A percentile compares a stretch with the other conserved stretches of the same genome.
Conservation (phyloP, 2,797 vertebrate species). For the Cyprinella venusta region DNA sequence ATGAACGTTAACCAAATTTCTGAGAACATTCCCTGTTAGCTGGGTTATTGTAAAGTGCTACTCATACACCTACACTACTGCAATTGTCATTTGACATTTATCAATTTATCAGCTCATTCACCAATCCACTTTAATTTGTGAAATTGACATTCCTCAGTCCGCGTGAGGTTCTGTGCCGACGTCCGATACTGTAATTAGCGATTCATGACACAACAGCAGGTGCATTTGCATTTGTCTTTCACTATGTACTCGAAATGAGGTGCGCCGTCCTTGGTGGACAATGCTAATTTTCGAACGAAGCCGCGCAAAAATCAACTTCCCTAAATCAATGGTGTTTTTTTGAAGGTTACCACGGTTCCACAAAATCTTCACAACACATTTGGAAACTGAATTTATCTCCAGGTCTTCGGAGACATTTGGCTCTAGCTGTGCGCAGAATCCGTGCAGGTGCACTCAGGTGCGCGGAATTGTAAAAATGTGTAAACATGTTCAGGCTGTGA, state of each 20-base stretch:
- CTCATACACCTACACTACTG: neutral
- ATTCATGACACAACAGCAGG: conserved; percentile 20
- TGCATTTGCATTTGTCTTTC: conserved; percentile 45
- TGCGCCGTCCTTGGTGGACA: conserved; percentile 27
- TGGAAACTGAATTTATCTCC: conserved; percentile 1
- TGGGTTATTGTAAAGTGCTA: neutral
- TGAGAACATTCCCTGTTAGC: neutral
- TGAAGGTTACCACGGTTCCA: conserved; percentile 6
- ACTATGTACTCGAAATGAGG: conserved; percentile 35
- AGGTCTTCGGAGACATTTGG: conserved; percentile 11
- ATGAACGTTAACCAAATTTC: neutral
- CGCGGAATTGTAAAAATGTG: conserved; percentile 11
- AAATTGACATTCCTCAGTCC: conserved; percentile 16
- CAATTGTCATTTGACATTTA: neutral
- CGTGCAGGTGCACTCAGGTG: neutral
- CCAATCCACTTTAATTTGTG: conserved; percentile 22
- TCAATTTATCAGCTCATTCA: neutral
- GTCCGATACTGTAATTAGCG: conserved; percentile 30
- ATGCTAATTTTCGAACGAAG: conserved; percentile 34
- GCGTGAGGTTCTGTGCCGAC: neutral
- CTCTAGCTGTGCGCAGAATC: conserved; percentile 5
- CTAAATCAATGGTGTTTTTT: conserved; percentile 15
- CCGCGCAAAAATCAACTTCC: conserved; percentile 27
- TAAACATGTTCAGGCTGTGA: conserved; percentile 30
- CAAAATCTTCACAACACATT: neutral